phyloP scores from a whole-genome alignment of 2,797 vertebrate species.

The Novumbra hubbsi region DNA sequence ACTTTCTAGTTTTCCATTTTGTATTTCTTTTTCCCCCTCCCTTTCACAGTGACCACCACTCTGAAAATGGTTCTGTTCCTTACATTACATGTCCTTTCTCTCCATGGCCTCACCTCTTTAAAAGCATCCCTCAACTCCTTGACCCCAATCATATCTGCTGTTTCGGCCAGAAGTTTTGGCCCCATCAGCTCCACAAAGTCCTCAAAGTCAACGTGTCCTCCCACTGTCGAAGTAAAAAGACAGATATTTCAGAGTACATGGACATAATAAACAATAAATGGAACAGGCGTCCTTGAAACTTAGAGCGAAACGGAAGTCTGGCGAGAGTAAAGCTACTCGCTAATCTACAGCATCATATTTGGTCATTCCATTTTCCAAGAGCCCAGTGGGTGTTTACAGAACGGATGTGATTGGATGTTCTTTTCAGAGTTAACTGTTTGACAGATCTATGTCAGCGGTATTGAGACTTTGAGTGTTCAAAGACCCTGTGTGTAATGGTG shows the following conservation, averaged over 20 bases:
- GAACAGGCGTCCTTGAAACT: not conserved
- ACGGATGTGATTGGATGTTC: not conserved
- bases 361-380: not conserved
- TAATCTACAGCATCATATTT: not conserved
- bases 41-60: not conserved
- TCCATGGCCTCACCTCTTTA: conserved; percentile 82
- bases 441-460: not conserved
- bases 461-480: not conserved
- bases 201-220: conserved; percentile 97
- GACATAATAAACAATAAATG: not conserved
- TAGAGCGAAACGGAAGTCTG: not conserved
- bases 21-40: conserved; percentile 3
- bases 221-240: conserved; percentile 72
- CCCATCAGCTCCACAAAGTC: conserved; percentile 99
- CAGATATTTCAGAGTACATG: not conserved
- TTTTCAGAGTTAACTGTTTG: not conserved
- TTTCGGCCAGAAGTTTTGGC: conserved; percentile 95
- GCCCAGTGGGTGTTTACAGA: not conserved
- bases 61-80: not conserved
- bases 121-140: conserved; percentile 96
- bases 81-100: not conserved
- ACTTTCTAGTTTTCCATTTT: not conserved
- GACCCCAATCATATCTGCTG: conserved; percentile 97
- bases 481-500: not conserved
- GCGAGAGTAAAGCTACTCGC: not conserved